phyloP scores from a whole-genome alignment of 2,888 invertebrate species.

The Chrysolina oricalcia region DNA sequence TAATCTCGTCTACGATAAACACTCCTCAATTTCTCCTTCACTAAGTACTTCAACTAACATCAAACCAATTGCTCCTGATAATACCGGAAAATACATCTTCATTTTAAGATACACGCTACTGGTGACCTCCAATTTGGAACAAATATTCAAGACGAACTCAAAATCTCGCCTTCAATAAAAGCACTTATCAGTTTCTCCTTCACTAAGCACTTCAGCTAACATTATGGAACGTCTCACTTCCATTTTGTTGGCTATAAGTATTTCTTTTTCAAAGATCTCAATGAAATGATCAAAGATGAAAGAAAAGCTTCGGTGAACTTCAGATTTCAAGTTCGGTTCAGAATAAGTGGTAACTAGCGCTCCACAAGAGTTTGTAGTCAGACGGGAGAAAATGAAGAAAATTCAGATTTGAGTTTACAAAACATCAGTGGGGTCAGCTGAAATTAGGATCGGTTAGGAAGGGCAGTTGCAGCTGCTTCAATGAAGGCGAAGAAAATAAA shows the following conservation, averaged over 20 bases:
- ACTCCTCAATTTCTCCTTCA: not conserved
- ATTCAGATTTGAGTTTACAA: not conserved
- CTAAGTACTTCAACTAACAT: not conserved
- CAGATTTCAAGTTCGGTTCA: not conserved
- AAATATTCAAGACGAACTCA: not conserved
- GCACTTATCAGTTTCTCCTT: not conserved
- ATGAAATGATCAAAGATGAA: not conserved
- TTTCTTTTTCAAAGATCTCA: not conserved
- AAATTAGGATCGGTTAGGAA: no score
- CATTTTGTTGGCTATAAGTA: constrained; percentile 12
- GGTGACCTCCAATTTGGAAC: not conserved
- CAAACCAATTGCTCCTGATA: no score
- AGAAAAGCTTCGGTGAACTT: not conserved
- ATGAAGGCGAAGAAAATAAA: no score
- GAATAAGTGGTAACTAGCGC: not conserved
- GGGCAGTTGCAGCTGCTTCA: no score
- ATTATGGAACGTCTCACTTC: not conserved
- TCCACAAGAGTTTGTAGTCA: not conserved
- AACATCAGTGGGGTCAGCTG: not conserved
- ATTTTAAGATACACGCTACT: not conserved
- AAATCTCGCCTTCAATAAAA: not conserved
- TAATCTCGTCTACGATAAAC: not conserved
- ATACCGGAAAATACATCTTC: not conserved
- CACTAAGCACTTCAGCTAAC: not conserved
- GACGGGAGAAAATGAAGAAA: not conserved